Base-by-base conservation (phyloP, 2,888 invertebrate species). In the Lordiphosa fenestrarum region DNA sequence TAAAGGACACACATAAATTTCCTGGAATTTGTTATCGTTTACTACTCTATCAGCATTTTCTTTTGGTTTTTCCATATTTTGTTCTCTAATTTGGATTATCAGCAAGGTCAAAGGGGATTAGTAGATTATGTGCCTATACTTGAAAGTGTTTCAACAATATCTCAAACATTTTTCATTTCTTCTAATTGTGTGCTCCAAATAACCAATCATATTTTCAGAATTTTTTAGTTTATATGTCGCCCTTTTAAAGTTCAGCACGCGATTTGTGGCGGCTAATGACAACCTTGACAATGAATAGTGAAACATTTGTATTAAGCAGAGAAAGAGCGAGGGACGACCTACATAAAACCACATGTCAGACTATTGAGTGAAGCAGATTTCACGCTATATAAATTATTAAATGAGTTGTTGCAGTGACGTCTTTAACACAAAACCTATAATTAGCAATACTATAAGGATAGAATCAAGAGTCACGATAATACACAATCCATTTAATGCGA, bases 401-500 rank as follows among this genome's bases (percentile, higher is more conserved):
- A 35, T 33, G 13, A 6, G 21, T 53, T 25, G 6, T 23, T 13
- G 19, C 19, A 21, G 42, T 44, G 50, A 39, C 37, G 49, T 55
- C 15, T 23, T 12, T 13, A 7, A 36, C 19, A 50, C n/a, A 15
- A 7, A 49, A 10, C 40, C 15, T 13, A n/a, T 42, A 66, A 66
- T 59, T 51, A 59, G 35, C 40, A 12, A 12, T 37, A 25, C 9
- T 52, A 7, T 46, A 47, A 21, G 35, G 33, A 15, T 33, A 52
- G 7, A n/a, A 39, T 10, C 19, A 12, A 39, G 35, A 63, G 56
- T 63, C 66, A 73, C 59, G 63, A 55, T 41, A 50, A 35, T 49
- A 61, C 19, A 21, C 19, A 21, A 19, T 23, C 13, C 37, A 9
- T 10, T 77, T 73, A 75, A 73, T 70, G 65, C 38, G 3, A 60